Evolutionary conservation across 2,888 invertebrate species (phyloP).

Genomic region (Trichopoda pennipes): DNA sequence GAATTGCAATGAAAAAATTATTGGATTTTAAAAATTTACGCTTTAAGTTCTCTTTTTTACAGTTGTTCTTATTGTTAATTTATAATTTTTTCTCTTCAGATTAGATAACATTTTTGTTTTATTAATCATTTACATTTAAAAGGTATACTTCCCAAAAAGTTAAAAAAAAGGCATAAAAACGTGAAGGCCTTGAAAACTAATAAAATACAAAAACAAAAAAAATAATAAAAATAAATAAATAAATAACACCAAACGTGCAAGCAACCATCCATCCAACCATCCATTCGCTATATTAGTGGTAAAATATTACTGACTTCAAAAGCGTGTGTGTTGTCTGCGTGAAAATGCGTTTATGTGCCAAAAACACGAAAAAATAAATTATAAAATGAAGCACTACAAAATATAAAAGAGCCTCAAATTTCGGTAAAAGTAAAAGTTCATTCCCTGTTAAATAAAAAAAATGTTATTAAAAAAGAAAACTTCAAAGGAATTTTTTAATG

Average conservation of each 20-base stretch:
- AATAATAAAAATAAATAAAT: no score
- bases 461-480: background rate
- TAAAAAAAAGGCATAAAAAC: constrained; percentile 1
- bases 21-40: no score
- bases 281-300: background rate
- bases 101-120: no score
- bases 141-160: constrained; percentile 39
- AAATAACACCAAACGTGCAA: constrained; percentile 26
- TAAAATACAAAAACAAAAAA: constrained; percentile 33
- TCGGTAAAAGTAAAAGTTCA: background rate
- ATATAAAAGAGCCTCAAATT: background rate
- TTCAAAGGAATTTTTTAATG: no score
- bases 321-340: constrained; percentile 3
- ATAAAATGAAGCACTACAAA: no score
- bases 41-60: no score
- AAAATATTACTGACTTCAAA: constrained; percentile 4
- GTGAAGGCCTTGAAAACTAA: constrained; percentile 52
- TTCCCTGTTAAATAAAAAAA: background rate
- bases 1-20: no score
- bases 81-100: no score
- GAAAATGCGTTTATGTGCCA: background rate
- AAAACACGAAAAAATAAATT: no score
- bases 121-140: no score
- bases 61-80: no score
- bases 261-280: background rate